Percentiles rank a stretch among this genome's conserved stretches.
Conservation (phyloP, 2,797 vertebrate genomes). For the Manis pentadactyla region DNA sequence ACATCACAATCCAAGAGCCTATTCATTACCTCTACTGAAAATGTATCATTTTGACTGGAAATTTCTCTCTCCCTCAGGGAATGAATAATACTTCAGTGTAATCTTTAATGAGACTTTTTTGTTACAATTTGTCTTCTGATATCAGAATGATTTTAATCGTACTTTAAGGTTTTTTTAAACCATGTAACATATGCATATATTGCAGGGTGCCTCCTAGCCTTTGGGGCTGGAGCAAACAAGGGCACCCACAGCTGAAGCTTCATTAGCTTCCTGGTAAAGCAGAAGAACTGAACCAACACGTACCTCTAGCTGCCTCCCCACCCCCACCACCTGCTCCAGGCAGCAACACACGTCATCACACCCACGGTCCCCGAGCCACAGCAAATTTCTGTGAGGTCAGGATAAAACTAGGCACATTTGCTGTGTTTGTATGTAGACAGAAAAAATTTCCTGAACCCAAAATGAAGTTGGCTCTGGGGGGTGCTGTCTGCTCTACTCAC, state of each 20-base stretch:
- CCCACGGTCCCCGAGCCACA: neutral
- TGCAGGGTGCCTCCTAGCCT: neutral
- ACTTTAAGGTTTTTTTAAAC: neutral
- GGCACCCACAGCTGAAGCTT: no score
- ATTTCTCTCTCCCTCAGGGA: neutral
- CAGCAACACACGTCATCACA: neutral
- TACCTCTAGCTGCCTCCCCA: neutral
- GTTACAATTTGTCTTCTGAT: neutral
- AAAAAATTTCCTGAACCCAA: neutral
- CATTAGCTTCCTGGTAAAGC: neutral
- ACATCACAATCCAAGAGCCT: neutral
- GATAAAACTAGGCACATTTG: neutral
- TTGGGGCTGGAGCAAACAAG: neutral
- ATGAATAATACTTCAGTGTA: neutral
- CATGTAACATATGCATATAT: neutral
- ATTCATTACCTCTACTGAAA: neutral
- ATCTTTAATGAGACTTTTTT: neutral
- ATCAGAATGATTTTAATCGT: neutral
- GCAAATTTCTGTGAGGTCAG: neutral
- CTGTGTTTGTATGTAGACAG: neutral
- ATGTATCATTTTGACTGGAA: constrained; percentile 15
- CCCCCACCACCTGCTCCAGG: neutral
- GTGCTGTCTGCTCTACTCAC: neutral
- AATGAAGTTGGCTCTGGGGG: neutral
- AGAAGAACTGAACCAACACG: neutral